Conservation (phyloP, 2,797 vertebrate species). For the Anguilla megastoma region DNA sequence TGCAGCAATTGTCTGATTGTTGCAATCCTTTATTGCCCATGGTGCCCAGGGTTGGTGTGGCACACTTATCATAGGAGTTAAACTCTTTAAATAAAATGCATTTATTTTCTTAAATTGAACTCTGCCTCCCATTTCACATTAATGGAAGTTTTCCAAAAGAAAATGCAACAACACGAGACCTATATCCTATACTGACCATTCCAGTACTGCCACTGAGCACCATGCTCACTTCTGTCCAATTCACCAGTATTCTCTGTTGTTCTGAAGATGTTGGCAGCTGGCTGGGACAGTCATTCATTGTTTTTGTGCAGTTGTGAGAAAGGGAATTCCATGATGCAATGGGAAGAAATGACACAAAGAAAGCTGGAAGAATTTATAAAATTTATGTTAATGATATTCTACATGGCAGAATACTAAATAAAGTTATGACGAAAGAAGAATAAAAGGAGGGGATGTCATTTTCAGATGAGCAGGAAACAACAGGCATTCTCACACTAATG, state of each 20-base stretch:
- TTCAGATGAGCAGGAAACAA: background rate
- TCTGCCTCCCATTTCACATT: background rate
- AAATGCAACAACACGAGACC: too few species aligned
- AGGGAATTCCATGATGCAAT: slow-evolving; percentile 5
- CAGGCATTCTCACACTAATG: background rate
- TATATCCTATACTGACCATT: too few species aligned
- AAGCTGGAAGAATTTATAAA: background rate
- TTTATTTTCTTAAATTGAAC: background rate
- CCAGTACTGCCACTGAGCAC: background rate
- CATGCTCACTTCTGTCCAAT: background rate
- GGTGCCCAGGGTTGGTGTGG: too few species aligned
- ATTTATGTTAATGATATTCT: background rate
- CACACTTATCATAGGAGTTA: background rate
- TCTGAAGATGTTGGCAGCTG: background rate
- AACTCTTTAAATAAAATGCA: background rate
- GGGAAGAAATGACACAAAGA: background rate
- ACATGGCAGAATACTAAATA: background rate
- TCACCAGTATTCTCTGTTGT: background rate
- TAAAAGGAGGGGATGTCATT: background rate
- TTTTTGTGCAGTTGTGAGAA: background rate
- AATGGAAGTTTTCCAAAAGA: too few species aligned
- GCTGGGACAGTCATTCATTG: background rate
- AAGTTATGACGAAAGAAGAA: background rate
- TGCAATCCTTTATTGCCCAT: background rate
- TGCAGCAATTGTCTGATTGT: background rate